These are phyloP conservation scores for Neocrepidodera transversa DNA, from an alignment of 2,888 invertebrate genomes.

Conservation along the genomic window DNA sequence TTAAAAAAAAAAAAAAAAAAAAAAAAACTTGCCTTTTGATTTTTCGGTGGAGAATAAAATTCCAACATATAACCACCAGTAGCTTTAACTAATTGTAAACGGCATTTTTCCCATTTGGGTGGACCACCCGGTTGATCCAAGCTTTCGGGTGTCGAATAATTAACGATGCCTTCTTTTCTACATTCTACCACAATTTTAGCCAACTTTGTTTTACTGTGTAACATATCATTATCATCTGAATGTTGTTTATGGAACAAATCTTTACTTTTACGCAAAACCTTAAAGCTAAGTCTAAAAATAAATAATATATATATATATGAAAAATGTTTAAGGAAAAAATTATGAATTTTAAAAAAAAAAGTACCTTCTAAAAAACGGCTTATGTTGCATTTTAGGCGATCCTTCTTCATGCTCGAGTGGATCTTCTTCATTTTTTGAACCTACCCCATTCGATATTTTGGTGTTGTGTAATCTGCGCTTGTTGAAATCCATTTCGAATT, in stretches of 20 bases:
- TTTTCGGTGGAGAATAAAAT: slow-evolving; percentile 94
- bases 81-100: slow-evolving; percentile 89
- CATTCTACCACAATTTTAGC: slow-evolving; percentile 93
- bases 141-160: slow-evolving; percentile 91
- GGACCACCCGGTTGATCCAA: slow-evolving; percentile 82
- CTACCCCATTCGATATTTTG: slow-evolving; percentile 57
- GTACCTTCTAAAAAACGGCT: slow-evolving; percentile 80
- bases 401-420: slow-evolving; percentile 78
- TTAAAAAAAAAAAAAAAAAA: no score
- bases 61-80: slow-evolving; percentile 95
- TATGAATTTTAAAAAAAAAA: background rate
- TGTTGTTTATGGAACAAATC: slow-evolving; percentile 90
- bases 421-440: slow-evolving; percentile 60
- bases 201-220: slow-evolving; percentile 81
- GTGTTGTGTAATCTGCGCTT: slow-evolving; percentile 63
- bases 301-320: slow-evolving; percentile 10
- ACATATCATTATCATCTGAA: slow-evolving; percentile 77
- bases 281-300: slow-evolving; percentile 74
- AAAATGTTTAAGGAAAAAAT: no score
- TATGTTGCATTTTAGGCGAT: slow-evolving; percentile 81
- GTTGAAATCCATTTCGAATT: slow-evolving; percentile 82
- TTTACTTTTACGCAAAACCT: slow-evolving; percentile 82
- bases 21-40: slow-evolving; percentile 73
- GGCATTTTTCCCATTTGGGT: slow-evolving; percentile 93
- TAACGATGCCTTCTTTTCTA: slow-evolving; percentile 91